Evolutionary conservation across 2,797 vertebrate genomes (phyloP), one percentile per base, ranked within the genome.

Genomic region (Anas acuta): DNA sequence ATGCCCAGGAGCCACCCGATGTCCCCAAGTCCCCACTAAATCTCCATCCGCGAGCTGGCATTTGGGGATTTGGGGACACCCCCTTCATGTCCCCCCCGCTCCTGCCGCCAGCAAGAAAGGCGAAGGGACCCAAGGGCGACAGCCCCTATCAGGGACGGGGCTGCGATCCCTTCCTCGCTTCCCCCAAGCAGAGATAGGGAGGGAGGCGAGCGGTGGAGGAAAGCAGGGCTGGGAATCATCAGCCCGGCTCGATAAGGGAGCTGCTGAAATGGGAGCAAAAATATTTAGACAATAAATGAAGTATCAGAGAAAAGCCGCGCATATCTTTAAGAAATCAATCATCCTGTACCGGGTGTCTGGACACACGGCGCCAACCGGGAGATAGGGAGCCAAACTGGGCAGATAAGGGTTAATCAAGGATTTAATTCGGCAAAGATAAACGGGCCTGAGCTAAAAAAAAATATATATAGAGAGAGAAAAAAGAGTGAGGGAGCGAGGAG

Each of bases 261-360:
- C 95, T 88, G 94, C 97, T 97, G 98, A 98, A 98, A 98, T 90
- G 91, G 95, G 97, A 98, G 97, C 91, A 97, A 98, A 98, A 98
- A 99, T 98, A 98, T 98, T 98, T 98, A 98, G 99, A 99, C 99
- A 99, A 99, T 99, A 99, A 99, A 98, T 97, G 98, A 98, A 99
- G 99, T 99, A 99, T 99, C 98, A 98, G 98, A 98, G 98, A 98
- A 98, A 99, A 98, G 98, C 98, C 97, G 93, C 96, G 97, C 97
- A 93, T 99, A 99, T 99, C 99, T 99, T 98, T 94, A 97, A 98
- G 98, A 97, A 99, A 99, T 99, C 99, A 99, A 99, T 99, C 99
- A 99, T 98, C 98, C 98, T 97, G 98, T 98, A 98, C 98, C 97
- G 98, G 98, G 98, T 98, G 98, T 99, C 99, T 99, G 98, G 99